Evolutionary conservation across 1,140 invertebrate genomes (phyloP), one percentile per base, ranked within the genome.

Genomic region (Neomicropteryx cornuta): DNA sequence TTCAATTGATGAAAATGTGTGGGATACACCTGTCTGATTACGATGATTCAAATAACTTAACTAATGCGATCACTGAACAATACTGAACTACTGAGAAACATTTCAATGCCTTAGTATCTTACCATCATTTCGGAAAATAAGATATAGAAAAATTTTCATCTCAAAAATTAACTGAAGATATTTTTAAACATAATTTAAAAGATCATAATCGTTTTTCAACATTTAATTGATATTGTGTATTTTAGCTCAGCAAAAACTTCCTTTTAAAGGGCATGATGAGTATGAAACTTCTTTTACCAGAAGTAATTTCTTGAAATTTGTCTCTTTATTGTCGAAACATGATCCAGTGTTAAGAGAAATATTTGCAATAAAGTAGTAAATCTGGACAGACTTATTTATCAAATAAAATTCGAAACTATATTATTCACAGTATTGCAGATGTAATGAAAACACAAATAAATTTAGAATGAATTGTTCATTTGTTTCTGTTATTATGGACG

Each of bases 211-310:
- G 23, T 27, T 13, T 27, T 27, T 27, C 23, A 13, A 8, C 23
- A 13, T 27, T 27, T 27, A 27, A 13, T 27, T 27, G 23, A 27
- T 27, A 27, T 27, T 13, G 23, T 27, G 23, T 27, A 8, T 8
- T 27, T 27, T 27, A 27, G 23, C 23, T 27, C 23, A 27, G 13
- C 23, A 27, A 27, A 13, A 27, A 27, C 23, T 27, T 27, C 23
- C 23, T 27, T 27, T 27, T 13, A 8, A 13, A 27, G 23, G 23
- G 8, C 23, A 27, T 13, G 23, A 27, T 13, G 23, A 27, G 13
- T 27, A 8, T 8, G 23, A 8, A 27, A 13, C 8, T 8, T 27
- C 23, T 13, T 13, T 27, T 8, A 27, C 8, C 23, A 27, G 23
- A 27, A 13, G 23, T 27, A 27, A 27, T 27, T 27, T 27, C 23